Evolutionary conservation across 2,113 vertebrate genomes (phyloP), one percentile per base, ranked within the genome.

Genomic region (Psettodes erumei): DNA sequence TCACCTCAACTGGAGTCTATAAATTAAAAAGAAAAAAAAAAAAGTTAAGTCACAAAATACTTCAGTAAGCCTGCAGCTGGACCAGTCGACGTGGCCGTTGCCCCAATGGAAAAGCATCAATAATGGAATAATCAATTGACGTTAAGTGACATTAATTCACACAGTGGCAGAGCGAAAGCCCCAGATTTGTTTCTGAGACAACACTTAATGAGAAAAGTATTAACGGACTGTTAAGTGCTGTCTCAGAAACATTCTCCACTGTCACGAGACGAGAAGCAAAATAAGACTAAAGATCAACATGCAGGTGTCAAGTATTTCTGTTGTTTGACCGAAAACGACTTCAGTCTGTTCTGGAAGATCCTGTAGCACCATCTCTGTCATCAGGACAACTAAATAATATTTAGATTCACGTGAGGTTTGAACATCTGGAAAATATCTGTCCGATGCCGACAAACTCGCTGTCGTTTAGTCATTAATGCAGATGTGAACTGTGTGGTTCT

Each of bases 1-100:
- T 79, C 43, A 82, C 78, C 71, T 76, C 32, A 58, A 72, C 66
- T 72, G 37, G 65, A 85, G 62, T 87, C 66, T 77, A 88, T 89
- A 92, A 92, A 88, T 91, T 83, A 86, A 84, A 80, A 80, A 86
- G 69, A 32, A 27, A 68, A 60, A 85, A 88, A 75, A 50, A 70
- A 40, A 75, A 85, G 74, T 40, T 51, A 81, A 75, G 85, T 90
- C 86, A 89, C 84, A 77, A 71, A 88, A 77, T 82, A 77, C 54
- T 56, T 64, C 71, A 33, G 40, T 77, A 83, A 83, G 56, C 75
- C 73, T 40, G 64, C 64, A 83, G 45, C 61, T 74, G 30, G 32
- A 62, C 75, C 69, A 42, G 51, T 63, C 63, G 77, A 79, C 45
- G 48, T 75, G 77, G 51, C 55, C 54, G 40, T 58, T 64, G 64